A percentile compares a stretch with the other conserved stretches of the same genome.
Conservation (phyloP, 2,888 invertebrate species). For the Leucozona laternaria region DNA sequence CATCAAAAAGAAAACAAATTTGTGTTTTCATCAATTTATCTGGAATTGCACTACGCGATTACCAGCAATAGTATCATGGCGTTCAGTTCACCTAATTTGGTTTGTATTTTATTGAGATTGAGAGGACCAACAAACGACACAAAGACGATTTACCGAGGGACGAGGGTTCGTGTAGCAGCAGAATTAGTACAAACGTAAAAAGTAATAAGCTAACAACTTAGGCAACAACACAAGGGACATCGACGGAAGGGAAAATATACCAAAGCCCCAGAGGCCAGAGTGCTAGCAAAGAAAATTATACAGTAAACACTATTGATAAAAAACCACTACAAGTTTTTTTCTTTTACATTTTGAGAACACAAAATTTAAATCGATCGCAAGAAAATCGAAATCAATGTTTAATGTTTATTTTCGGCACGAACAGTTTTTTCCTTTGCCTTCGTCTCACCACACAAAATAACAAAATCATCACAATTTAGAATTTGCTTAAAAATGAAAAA, state of each 20-base stretch:
- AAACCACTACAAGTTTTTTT: neutral
- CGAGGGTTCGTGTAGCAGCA: neutral
- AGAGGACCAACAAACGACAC: neutral
- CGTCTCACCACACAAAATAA: neutral
- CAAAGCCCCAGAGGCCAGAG: neutral
- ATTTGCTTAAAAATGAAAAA: neutral
- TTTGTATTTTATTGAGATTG: neutral
- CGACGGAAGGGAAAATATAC: neutral
- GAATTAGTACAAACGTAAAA: neutral
- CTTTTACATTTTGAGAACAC: neutral
- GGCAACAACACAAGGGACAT: neutral
- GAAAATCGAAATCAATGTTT: neutral
- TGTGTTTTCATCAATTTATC: conserved; percentile 12
- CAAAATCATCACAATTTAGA: neutral
- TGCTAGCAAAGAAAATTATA: neutral
- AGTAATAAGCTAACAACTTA: neutral
- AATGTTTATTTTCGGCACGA: conserved; percentile 6
- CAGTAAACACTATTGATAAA: neutral
- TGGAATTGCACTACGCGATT: conserved; percentile 53
- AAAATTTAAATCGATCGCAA: neutral
- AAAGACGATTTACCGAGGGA: neutral
- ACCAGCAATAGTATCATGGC: conserved; percentile 51
- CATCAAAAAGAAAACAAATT: neutral
- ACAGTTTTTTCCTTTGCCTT: neutral
- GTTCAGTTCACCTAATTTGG: neutral